Conservation (phyloP, 2,113 vertebrate genomes). For the Euleptes europaea region DNA sequence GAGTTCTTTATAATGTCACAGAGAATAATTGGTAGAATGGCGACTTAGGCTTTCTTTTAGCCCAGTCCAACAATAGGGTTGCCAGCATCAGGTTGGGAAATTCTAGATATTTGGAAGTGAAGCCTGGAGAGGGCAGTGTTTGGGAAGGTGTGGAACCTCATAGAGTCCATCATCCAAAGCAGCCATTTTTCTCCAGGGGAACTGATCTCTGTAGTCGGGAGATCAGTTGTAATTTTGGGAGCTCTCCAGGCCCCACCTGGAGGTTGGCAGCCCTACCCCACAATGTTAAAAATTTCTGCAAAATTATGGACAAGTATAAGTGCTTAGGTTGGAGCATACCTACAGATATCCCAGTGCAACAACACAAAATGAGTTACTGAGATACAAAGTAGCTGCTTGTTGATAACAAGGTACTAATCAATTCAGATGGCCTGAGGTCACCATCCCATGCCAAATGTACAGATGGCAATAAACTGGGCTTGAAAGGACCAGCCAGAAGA, state of each 20-base stretch:
- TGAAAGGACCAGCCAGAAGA: neutral
- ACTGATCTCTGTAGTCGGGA: too few species aligned
- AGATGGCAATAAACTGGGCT: constrained; percentile 16
- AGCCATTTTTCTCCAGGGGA: too few species aligned
- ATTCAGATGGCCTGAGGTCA: constrained; percentile 10
- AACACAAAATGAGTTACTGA: constrained; percentile 2
- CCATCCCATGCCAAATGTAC: constrained; percentile 3
- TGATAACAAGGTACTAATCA: constrained; percentile 12
- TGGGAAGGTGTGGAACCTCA: too few species aligned
- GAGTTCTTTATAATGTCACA: neutral
- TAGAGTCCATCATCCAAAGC: too few species aligned
- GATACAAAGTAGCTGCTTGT: neutral
- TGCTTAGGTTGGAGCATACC: neutral
- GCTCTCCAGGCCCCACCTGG: too few species aligned
- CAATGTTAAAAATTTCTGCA: neutral
- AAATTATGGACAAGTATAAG: neutral
- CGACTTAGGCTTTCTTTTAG: neutral
- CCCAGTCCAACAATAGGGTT: neutral
- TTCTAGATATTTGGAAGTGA: too few species aligned
- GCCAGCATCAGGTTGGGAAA: too few species aligned
- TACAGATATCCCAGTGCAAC: neutral
- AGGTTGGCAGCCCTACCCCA: neutral
- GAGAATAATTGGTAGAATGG: neutral
- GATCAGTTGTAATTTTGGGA: too few species aligned
- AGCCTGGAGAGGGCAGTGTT: too few species aligned